These are phyloP conservation scores for Ceramica pisi DNA, from an alignment of 2,888 invertebrate species.

Conservation along the genomic window DNA sequence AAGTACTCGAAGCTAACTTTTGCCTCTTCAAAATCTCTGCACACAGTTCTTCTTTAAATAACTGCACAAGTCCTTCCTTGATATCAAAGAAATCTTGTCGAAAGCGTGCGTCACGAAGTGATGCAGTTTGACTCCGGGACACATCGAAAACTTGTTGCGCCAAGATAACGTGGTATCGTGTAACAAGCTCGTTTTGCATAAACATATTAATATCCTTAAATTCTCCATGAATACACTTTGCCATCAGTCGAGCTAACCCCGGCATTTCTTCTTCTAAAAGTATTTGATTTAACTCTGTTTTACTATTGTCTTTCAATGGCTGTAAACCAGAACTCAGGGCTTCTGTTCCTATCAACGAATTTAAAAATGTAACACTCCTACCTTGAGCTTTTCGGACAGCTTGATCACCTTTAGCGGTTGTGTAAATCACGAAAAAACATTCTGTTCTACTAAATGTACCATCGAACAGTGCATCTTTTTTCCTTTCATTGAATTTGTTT, in stretches of 20 bases:
- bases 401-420: neutral
- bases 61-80: neutral
- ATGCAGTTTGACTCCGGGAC: neutral
- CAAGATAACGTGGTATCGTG: neutral
- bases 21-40: constrained; percentile 20
- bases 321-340: neutral
- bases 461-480: neutral
- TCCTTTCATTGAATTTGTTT: too few species aligned
- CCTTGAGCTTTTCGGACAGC: neutral
- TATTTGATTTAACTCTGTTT: neutral
- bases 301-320: neutral
- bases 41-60: constrained; percentile 31
- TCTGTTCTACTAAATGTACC: neutral
- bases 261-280: neutral
- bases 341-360: neutral
- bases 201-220: neutral
- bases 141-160: constrained; percentile 1
- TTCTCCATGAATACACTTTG: neutral
- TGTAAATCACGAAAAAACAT: neutral
- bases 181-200: neutral
- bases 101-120: neutral
- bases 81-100: neutral
- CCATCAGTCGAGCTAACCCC: neutral
- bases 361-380: neutral
- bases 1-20: neutral